Base-by-base conservation (phyloP, 2,888 invertebrate species). In the Hydropsyche betteni region DNA sequence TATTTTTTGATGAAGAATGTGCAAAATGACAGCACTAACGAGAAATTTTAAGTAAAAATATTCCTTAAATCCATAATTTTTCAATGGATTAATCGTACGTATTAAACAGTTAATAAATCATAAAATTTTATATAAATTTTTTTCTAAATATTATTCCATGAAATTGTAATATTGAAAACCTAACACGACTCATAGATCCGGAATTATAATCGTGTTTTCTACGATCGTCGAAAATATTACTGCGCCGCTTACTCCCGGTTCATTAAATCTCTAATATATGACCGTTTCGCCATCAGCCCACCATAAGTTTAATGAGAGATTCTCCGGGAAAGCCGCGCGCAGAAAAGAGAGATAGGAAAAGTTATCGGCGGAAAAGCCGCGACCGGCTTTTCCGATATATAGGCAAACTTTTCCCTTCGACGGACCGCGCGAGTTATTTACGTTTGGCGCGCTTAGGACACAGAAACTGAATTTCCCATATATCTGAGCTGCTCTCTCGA, bases 241-340 rank as follows among this genome's bases (percentile, higher is more conserved):
- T 16, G n/a, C 58, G 16, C 38, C 72, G 16, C 14, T 72, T 72
- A 58, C 44, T 72, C 34, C 10, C 38, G 72, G 72, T 72, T 72
- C 72, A 72, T 72, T 72, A 58, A 72, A 72, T 58, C 58, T 72
- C 72, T 72, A 72, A 72, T 72, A 61, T 72, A 72, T 38, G 72
- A 36, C 16, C 58, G 14, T 24, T 71, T 55, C 55, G 34, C 69
- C 69, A 51, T 4, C 51, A 1, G 24, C 51, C 53, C 53, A 16
- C 12, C 69, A 69, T 69, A 69, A 70, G 70, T 70, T 70, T 70
- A 70, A 70, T 53, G 70, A 70, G 70, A 70, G 70, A 70, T 70
- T 70, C 70, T 70, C 50, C 12, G 53, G n/a, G 58, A 8, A 24
- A 58, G 16, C 24, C 24, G 3, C 8, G n/a, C 24, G 58, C 44